These are phyloP conservation scores for Apamea epomidion DNA, from an alignment of 2,888 invertebrate species.

Conservation along the genomic window DNA sequence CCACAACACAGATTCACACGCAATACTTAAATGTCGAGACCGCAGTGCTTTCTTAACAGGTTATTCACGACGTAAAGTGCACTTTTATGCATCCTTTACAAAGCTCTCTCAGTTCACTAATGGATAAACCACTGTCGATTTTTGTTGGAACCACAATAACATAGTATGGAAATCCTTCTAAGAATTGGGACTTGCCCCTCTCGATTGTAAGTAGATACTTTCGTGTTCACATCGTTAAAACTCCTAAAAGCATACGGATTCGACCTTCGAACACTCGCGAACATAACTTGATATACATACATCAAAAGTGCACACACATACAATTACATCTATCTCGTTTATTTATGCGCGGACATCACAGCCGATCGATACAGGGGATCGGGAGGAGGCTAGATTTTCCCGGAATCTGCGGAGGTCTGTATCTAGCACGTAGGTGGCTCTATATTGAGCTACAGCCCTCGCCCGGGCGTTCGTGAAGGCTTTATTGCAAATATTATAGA, in stretches of 20 bases:
- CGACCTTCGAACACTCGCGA: background rate
- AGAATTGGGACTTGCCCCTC: background rate
- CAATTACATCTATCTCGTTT: slow-evolving; percentile 33
- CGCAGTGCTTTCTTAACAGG: slow-evolving; percentile 53
- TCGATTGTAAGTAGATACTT: background rate
- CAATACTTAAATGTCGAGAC: slow-evolving; percentile 44
- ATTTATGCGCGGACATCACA: slow-evolving; percentile 58
- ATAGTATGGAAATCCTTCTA: background rate
- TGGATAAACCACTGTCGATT: background rate
- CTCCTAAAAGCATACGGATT: slow-evolving; percentile 9
- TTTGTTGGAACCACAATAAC: background rate
- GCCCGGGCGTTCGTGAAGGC: slow-evolving; percentile 23
- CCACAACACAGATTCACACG: slow-evolving; percentile 31
- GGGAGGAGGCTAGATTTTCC: slow-evolving; percentile 47
- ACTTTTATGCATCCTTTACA: slow-evolving; percentile 25
- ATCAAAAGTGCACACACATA: slow-evolving; percentile 18
- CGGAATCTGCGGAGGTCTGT: slow-evolving; percentile 43
- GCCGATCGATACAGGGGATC: slow-evolving; percentile 58
- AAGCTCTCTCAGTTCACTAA: background rate
- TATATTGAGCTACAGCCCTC: slow-evolving; percentile 31
- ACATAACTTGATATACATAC: slow-evolving; percentile 11
- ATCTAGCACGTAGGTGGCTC: slow-evolving; percentile 27
- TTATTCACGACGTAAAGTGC: slow-evolving; percentile 12
- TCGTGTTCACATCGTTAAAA: background rate
- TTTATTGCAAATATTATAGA: slow-evolving; percentile 10